These are phyloP conservation scores for Hirudo medicinalis DNA, from an alignment of 1,140 invertebrate genomes.

Conservation along the genomic window DNA sequence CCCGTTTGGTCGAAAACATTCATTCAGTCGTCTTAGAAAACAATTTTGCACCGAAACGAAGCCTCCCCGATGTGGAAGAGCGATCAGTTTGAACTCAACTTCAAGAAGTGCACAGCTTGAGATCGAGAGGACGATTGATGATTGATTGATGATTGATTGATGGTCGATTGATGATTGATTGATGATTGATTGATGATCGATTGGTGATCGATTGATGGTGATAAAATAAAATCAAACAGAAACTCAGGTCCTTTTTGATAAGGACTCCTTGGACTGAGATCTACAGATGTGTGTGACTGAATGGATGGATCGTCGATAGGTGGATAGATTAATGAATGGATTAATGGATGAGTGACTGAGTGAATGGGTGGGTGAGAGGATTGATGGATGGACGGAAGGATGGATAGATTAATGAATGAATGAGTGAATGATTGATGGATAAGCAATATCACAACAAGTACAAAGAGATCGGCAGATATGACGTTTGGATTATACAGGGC, in stretches of 20 bases:
- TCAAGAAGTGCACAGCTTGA: background rate
- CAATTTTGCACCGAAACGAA: too few relatives aligned
- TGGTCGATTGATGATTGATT: background rate
- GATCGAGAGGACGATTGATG: background rate
- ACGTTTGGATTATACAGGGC: background rate
- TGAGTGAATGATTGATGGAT: too few relatives aligned
- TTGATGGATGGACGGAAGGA: too few relatives aligned
- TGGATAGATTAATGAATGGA: background rate
- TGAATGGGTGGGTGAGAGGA: background rate
- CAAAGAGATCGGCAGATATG: too few relatives aligned
- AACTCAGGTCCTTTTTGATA: too few relatives aligned
- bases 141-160: background rate
- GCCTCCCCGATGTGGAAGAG: too few relatives aligned
- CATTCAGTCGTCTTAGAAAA: too few relatives aligned
- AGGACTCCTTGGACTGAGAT: background rate
- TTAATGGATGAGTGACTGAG: background rate
- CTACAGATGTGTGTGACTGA: background rate
- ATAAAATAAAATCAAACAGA: too few relatives aligned
- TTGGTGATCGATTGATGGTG: background rate
- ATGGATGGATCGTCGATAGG: background rate
- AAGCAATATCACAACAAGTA: too few relatives aligned
- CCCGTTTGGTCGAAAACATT: too few relatives aligned
- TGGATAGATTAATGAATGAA: too few relatives aligned
- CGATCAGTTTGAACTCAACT: background rate
- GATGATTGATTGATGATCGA: background rate